These are phyloP conservation scores for Brienomyrus longianalis DNA, from an alignment of 2,113 vertebrate species.

Conservation along the genomic window DNA sequence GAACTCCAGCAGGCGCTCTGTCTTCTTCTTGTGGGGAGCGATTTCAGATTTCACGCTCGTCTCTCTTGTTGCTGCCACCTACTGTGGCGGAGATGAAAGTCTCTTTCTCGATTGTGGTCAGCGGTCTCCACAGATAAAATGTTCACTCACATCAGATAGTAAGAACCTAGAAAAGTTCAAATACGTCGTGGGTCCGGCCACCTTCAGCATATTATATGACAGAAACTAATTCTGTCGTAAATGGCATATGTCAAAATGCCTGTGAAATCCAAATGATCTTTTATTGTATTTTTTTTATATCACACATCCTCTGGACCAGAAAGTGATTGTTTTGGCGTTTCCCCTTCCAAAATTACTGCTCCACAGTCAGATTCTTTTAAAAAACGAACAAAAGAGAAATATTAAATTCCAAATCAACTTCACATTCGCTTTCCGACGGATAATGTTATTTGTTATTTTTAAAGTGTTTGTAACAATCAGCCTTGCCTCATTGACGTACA, in stretches of 20 bases:
- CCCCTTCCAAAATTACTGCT: neutral
- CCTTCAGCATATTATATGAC: neutral
- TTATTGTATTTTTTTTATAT: neutral
- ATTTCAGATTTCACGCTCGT: neutral
- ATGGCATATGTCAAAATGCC: neutral
- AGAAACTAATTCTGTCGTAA: neutral
- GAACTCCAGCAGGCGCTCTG: slow-evolving; percentile 22
- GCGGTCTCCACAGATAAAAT: neutral
- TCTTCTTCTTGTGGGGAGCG: neutral
- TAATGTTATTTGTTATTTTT: neutral
- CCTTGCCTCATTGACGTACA: neutral
- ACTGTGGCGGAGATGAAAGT: neutral
- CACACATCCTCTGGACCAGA: neutral
- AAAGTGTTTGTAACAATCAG: neutral
- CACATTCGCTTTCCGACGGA: neutral
- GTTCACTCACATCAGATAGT: neutral
- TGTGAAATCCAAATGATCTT: neutral
- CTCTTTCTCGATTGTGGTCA: neutral
- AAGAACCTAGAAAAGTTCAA: neutral
- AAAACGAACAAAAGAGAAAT: neutral
- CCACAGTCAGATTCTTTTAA: neutral
- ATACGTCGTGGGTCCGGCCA: neutral
- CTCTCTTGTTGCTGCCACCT: neutral
- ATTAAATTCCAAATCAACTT: neutral
- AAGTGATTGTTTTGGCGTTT: neutral